These are phyloP conservation scores for Drepanosiphum platanoidis DNA, from an alignment of 2,888 invertebrate genomes.

Conservation along the genomic window DNA sequence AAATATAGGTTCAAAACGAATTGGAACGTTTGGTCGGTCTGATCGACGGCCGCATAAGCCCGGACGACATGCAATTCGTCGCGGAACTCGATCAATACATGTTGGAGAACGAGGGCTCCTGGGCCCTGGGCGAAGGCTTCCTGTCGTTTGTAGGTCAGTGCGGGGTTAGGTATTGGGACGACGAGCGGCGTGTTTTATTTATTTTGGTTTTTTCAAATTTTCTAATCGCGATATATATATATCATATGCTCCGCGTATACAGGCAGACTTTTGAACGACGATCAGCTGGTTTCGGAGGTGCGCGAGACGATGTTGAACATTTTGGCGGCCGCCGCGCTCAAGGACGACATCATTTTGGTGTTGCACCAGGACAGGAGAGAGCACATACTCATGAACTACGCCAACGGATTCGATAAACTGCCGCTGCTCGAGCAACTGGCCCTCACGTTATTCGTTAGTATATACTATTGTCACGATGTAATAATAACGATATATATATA, in stretches of 20 bases:
- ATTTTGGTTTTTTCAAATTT: background rate
- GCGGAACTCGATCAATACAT: constrained; percentile 89
- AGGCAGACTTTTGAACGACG: constrained; percentile 75
- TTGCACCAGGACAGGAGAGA: constrained; percentile 90
- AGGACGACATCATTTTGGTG: constrained; percentile 88
- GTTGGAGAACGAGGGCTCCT: constrained; percentile 88
- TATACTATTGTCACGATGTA: too few species aligned
- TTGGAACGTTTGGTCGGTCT: constrained; percentile 77
- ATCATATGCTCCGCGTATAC: constrained; percentile 53
- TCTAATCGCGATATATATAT: background rate
- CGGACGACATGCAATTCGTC: constrained; percentile 80
- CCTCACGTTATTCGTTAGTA: constrained; percentile 81
- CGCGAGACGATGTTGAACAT: constrained; percentile 78
- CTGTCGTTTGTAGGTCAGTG: constrained; percentile 79
- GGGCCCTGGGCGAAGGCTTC: constrained; percentile 91
- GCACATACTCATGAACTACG: constrained; percentile 89
- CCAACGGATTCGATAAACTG: constrained; percentile 80
- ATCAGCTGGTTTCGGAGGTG: constrained; percentile 71
- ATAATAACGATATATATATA: too few species aligned
- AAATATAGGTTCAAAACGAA: constrained; percentile 75
- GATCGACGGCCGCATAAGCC: constrained; percentile 77
- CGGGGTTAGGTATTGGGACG: background rate
- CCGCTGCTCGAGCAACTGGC: constrained; percentile 81
- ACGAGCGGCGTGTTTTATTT: too few species aligned
- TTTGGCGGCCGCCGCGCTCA: constrained; percentile 80